Base-by-base conservation (phyloP, 2,113 vertebrate genomes). In the Morone chrysops region DNA sequence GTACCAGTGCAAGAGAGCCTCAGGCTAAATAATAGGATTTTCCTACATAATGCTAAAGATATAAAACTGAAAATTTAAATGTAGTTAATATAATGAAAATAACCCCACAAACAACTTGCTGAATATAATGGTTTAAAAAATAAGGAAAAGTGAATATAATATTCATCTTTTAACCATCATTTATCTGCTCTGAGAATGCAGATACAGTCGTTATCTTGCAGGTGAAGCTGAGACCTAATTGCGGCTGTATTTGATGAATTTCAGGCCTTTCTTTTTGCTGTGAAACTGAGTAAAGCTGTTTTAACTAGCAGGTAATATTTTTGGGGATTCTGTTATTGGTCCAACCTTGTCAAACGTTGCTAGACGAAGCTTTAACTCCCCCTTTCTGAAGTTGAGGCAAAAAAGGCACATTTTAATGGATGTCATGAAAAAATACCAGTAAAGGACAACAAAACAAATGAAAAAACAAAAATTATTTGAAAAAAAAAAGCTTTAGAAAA, bases 271-370 rank as follows among this genome's bases (percentile, higher is more conserved):
- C 3, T 48, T 74, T 74, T 38, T 16, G 14, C 41, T 47, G 22
- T 59, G 75, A 82, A 80, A 22, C 70, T 54, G 66, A 72, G 14
- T 8, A 22, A 66, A 60, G 47, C 13, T 70, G 13, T 72, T 69
- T 67, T 13, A 66, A 47, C 38, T 1, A 56, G 57, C 75, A 53
- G 43, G 22, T 45, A 56, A 51, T 59, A n/a, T 77, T 81, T 80
- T 54, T 4, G 16, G 12, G 3, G 41, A 66, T 79, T 41, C 38
- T 86, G 71, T 63, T 75, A 67, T n/a, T 86, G 45, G 63, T 75
- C 40, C 41, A 72, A 78, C 51, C 75, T 81, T 53, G 51, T 81
- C 70, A 84, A 82, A 62, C 47, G n/a, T 43, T 54, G 40, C 53
- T 67, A 22, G 38, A 69, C 7, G 60, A 68, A 69, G 31, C 11